phyloP scores from a whole-genome alignment of 2,888 invertebrate species.

The Acleris holmiana region DNA sequence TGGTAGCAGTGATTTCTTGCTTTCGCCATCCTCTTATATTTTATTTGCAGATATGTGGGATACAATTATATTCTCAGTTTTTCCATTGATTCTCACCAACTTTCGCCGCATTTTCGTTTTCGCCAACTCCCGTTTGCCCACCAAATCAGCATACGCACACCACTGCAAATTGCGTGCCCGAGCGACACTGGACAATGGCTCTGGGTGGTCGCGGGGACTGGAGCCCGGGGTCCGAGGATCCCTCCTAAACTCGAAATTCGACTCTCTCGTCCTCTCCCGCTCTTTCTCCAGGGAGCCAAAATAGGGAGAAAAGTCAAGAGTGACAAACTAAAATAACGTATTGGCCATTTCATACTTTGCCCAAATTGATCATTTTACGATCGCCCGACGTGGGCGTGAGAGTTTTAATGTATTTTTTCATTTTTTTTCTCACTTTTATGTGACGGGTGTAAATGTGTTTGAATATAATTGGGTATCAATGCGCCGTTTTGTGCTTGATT shows the following conservation, averaged over 20 bases:
- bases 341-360: slow-evolving; percentile 55
- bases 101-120: not conserved
- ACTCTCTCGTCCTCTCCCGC: not conserved
- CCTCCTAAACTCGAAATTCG: not conserved
- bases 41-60: too few relatives aligned
- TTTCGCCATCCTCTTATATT: too few relatives aligned
- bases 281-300: not conserved
- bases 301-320: not conserved
- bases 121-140: slow-evolving; percentile 20
- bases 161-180: slow-evolving; percentile 55
- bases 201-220: slow-evolving; percentile 61
- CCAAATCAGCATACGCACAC: slow-evolving; percentile 45
- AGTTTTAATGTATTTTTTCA: slow-evolving; percentile 12
- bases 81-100: not conserved
- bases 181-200: slow-evolving; percentile 61
- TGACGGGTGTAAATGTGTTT: not conserved
- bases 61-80: not conserved
- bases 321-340: not conserved
- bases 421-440: not conserved
- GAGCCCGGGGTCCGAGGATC: slow-evolving; percentile 12
- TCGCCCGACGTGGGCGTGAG: slow-evolving; percentile 37
- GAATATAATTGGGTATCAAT: not conserved
- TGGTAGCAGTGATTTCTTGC: too few relatives aligned
- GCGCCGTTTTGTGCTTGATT: not conserved
- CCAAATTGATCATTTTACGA: slow-evolving; percentile 64